Evolutionary conservation across 2,797 vertebrate genomes (phyloP).

Genomic region (Toxotes lorentzi): DNA sequence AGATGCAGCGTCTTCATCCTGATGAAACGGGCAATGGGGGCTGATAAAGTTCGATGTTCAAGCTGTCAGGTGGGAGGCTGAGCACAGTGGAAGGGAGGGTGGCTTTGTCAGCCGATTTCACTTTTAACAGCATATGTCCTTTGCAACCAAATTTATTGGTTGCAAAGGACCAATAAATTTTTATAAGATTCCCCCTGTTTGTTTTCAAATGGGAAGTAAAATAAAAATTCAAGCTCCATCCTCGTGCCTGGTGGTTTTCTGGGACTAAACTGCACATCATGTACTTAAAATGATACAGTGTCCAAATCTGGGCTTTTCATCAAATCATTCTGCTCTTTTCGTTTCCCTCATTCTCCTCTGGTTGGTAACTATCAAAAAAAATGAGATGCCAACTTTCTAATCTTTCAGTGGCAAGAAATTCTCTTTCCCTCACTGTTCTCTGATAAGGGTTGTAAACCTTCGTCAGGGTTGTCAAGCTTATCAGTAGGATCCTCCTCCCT

Average conservation of each 20-base stretch:
- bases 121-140: constrained; percentile 45
- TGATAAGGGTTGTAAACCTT: constrained; percentile 58
- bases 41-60: constrained; percentile 51
- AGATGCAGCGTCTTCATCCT: constrained; percentile 31
- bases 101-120: constrained; percentile 61
- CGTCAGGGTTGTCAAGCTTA: constrained; percentile 38
- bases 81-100: constrained; percentile 25
- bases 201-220: constrained; percentile 8
- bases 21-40: constrained; percentile 35
- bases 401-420: constrained; percentile 12
- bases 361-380: constrained; percentile 39
- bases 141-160: too few species aligned
- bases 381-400: constrained; percentile 17
- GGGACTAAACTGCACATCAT: neutral
- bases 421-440: neutral
- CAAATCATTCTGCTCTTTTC: constrained; percentile 31
- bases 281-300: constrained; percentile 10
- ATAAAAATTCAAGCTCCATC: constrained; percentile 17
- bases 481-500: constrained; percentile 13
- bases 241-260: constrained; percentile 3
- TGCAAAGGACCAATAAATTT: constrained; percentile 30
- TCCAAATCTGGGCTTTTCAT: constrained; percentile 26
- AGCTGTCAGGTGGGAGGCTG: constrained; percentile 58
- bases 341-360: neutral
- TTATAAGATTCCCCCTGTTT: constrained; percentile 16